Base-by-base conservation (phyloP, 2,797 vertebrate genomes). In the Poeciliopsis infans region DNA sequence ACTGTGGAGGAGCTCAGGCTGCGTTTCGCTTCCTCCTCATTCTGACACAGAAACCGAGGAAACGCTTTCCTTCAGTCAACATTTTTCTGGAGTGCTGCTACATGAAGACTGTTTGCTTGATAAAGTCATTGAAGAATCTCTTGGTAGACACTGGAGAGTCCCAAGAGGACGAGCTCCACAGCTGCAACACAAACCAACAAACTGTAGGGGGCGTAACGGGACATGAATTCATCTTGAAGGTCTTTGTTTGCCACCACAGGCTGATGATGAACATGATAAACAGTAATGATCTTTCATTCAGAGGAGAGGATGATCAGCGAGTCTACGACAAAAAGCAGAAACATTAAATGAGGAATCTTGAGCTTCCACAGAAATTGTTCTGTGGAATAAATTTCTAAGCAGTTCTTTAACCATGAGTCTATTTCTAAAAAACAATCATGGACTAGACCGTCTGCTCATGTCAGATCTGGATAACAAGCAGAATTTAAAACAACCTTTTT, bases 11-110 rank as follows among this genome's bases (percentile, higher is more conserved):
- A 85, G 88, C 86, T 88, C 89, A 83, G 79, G 85, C 86, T 77
- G 82, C 86, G 89, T 91, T 93, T 90, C 83, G 79, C 83, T 93
- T 25, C 90, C 85, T 82, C 80, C 87, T 90, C 91, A 79, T 81
- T 89, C 68, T 87, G 78, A 0, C 70, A 49, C 47, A 75, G 82
- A 78, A 77, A 79, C 28, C 4, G 71, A 75, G 78, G 79, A 72
- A 79, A 88, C 82, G 78, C 77, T 73, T 81, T 53, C 51, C 41
- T 85, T 80, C 74, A 68, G 57, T 69, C 71, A 51, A 75, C 43
- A 76, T 83, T 77, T 16, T 51, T 57, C 76, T 76, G 15, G 77
- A 46, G 89, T 59, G 13, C 74, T 18, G n/a, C n/a, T 18, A 46
- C 18, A 31, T 79, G 77, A 82, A 46, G 79, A 78, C 80, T 59